A percentile compares a stretch with the other conserved stretches of the same genome.
Conservation (phyloP, 2,888 invertebrate genomes). For the Fabriciana adippe region DNA sequence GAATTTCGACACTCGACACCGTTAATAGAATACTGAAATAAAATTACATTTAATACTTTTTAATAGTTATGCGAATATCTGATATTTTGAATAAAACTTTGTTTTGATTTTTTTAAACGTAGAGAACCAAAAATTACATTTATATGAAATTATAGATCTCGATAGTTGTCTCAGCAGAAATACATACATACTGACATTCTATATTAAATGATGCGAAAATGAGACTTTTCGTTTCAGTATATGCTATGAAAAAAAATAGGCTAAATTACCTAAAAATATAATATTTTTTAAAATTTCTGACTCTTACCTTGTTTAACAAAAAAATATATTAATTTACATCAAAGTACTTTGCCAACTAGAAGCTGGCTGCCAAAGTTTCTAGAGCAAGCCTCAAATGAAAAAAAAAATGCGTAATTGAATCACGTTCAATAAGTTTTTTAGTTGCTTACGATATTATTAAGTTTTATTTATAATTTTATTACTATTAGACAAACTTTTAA, state of each 20-base stretch:
- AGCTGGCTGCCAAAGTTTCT: conserved; percentile 16
- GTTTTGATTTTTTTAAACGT: too few species aligned
- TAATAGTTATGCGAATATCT: too few species aligned
- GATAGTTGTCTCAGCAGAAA: too few species aligned
- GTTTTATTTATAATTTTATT: neutral
- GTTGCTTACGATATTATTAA: conserved; percentile 5
- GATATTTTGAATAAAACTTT: too few species aligned
- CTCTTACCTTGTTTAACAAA: neutral
- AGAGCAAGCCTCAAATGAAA: conserved; percentile 8
- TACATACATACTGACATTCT: too few species aligned
- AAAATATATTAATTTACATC: conserved; percentile 19
- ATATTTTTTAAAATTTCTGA: neutral
- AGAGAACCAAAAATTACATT: too few species aligned
- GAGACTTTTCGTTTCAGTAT: too few species aligned
- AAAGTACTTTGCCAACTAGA: conserved; percentile 18
- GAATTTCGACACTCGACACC: too few species aligned
- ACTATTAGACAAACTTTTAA: neutral
- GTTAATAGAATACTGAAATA: too few species aligned
- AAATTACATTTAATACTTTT: too few species aligned
- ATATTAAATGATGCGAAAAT: too few species aligned
- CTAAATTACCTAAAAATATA: neutral
- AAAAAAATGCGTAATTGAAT: conserved; percentile 28
- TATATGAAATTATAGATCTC: too few species aligned
- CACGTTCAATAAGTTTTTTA: conserved; percentile 15
- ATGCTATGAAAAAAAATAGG: neutral